Base-by-base conservation (phyloP, 2,113 vertebrate genomes). In the Motacilla alba region DNA sequence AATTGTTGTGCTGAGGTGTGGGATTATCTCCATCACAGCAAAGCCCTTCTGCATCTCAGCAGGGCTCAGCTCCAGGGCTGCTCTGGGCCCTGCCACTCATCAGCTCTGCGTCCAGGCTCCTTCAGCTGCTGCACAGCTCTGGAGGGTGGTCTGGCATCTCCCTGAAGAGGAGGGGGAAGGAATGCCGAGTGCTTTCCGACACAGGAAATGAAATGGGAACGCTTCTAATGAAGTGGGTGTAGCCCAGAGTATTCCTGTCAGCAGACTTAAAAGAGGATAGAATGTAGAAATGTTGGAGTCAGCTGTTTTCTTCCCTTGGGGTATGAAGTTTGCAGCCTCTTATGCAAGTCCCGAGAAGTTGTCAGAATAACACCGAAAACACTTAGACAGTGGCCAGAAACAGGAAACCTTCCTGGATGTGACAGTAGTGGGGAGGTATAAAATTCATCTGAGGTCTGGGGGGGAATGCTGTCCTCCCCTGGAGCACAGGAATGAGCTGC, bases 281-380 rank as follows among this genome's bases (percentile, higher is more conserved):
- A 86, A 41, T 20, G 75, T 28, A 68, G 90, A 94, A 94, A 75
- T 23, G 52, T n/a, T 11, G 1, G 43, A 84, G 91, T 97, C 95
- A 95, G 94, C 95, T 81, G 43, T 87, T 91, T 75, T 44, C 55
- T 90, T 68, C 85, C 94, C 92, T 76, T 64, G 72, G 96, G 95
- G 50, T 83, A 83, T 88, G 92, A 77, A 96, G 90, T 96, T 96
- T 92, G 89, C 79, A 89, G 94, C 67, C 60, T 92, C 93, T 97
- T 89, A 33, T 92, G 94, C 90, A 96, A 96, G 88, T 85, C 43
- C 84, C 46, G 68, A 44, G 13, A 63, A 83, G 60, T 49, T 6
- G 23, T 81, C 14, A 1, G 87, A 89, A 77, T 26, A 44, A 30
- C 53, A 24, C 5, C 8, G 60, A 67, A 89, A 80, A 43, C 6